These are phyloP conservation scores for Notodonta ziczac DNA, from an alignment of 2,888 invertebrate species.

Conservation along the genomic window DNA sequence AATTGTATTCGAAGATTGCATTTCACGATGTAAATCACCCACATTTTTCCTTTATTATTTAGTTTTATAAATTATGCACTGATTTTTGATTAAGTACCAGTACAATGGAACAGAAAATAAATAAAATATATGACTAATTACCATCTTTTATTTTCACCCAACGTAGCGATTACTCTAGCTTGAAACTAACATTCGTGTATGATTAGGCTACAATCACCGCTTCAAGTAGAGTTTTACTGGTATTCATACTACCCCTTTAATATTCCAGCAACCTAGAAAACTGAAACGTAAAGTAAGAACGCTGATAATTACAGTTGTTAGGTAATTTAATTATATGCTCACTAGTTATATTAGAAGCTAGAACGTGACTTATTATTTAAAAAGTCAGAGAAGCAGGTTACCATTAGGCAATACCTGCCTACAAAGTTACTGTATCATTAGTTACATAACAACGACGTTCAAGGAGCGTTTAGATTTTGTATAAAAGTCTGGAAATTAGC, in stretches of 20 bases:
- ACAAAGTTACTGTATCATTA: background rate
- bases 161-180: background rate
- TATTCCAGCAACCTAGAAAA: too few relatives aligned
- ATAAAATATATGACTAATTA: conserved; percentile 48
- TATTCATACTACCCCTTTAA: background rate
- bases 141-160: conserved; percentile 40
- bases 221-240: background rate
- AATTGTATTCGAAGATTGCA: conserved; percentile 54
- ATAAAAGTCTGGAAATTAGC: too few relatives aligned
- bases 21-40: conserved; percentile 57
- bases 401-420: background rate
- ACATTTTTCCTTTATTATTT: conserved; percentile 63
- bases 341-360: background rate
- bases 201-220: background rate
- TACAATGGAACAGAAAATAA: conserved; percentile 70
- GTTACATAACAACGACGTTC: background rate
- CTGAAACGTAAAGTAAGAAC: background rate
- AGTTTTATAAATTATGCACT: conserved; percentile 72
- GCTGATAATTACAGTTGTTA: background rate
- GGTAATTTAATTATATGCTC: background rate
- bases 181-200: too few relatives aligned
- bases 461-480: too few relatives aligned
- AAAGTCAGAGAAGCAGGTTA: background rate
- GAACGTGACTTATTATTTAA: background rate
- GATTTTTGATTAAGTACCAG: conserved; percentile 69